These are phyloP conservation scores for Phaenicophaeus curvirostris DNA, from an alignment of 2,797 vertebrate species.

Conservation along the genomic window DNA sequence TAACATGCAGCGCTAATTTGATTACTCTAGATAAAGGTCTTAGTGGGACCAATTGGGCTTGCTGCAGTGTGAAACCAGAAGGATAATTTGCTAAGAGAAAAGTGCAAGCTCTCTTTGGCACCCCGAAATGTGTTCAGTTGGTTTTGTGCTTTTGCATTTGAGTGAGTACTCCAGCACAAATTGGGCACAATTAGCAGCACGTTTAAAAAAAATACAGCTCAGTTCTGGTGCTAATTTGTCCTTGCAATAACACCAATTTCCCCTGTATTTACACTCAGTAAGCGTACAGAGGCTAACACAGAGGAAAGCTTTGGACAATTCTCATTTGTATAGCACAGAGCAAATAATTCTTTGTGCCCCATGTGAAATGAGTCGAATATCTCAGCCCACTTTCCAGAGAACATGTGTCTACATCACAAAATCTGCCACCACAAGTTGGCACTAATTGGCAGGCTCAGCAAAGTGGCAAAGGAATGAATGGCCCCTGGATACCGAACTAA, in stretches of 20 bases:
- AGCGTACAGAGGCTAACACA: constrained; percentile 75
- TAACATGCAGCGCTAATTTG: constrained; percentile 75
- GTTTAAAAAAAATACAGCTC: constrained; percentile 72
- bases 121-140: constrained; percentile 65
- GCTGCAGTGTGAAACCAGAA: constrained; percentile 62
- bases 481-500: constrained; percentile 75
- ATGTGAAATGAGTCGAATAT: constrained; percentile 73
- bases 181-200: constrained; percentile 76
- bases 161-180: constrained; percentile 73
- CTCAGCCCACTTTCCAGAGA: constrained; percentile 74
- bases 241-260: constrained; percentile 76
- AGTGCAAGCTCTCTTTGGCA: constrained; percentile 69
- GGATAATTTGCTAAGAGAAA: constrained; percentile 73
- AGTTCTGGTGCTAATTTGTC: constrained; percentile 78
- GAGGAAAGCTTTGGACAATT: constrained; percentile 73
- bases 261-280: constrained; percentile 74
- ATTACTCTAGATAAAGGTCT: constrained; percentile 74
- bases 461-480: constrained; percentile 76
- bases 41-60: constrained; percentile 61
- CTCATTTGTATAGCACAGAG: constrained; percentile 76
- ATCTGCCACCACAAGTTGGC: constrained; percentile 78
- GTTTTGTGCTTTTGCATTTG: constrained; percentile 74
- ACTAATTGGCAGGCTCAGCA: constrained; percentile 76
- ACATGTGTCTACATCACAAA: constrained; percentile 77
- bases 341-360: constrained; percentile 76